phyloP scores from a whole-genome alignment of 2,113 vertebrate species.

The Apus apus region DNA sequence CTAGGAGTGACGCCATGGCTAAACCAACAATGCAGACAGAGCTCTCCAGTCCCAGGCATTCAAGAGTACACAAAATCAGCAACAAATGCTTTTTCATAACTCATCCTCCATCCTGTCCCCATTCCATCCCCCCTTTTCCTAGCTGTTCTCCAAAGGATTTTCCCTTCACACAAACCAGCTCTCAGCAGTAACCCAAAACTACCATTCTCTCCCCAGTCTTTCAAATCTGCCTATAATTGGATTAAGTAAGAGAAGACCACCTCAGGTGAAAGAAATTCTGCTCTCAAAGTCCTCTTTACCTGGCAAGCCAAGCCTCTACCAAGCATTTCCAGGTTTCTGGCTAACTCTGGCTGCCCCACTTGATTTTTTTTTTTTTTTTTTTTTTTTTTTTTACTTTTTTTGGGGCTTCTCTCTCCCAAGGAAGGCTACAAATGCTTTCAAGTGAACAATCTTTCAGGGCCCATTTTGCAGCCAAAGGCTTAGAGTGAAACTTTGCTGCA shows the following conservation, averaged over 20 bases:
- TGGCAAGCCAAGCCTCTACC: background rate
- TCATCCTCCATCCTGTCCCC: background rate
- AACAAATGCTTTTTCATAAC: background rate
- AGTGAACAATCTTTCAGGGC: background rate
- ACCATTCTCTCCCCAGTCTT: accelerated
- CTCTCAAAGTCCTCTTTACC: background rate
- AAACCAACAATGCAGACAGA: background rate
- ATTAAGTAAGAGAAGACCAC: background rate
- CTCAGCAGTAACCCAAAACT: accelerated
- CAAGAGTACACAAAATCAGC: background rate
- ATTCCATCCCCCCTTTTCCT: background rate
- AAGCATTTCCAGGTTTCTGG: background rate
- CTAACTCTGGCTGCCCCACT: background rate
- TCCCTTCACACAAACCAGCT: accelerated
- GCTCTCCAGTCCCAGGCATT: background rate
- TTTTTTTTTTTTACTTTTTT: no score
- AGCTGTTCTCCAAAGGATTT: background rate
- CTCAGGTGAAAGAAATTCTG: background rate
- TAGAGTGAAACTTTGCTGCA: background rate
- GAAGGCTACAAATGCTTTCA: background rate
- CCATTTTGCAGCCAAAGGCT: background rate
- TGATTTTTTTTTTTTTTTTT: background rate
- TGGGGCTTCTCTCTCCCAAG: background rate
- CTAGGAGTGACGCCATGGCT: background rate
- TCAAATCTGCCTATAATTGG: background rate